Evolutionary conservation across 2,797 vertebrate species (phyloP).

Genomic region (Myiotriccus ornatus): DNA sequence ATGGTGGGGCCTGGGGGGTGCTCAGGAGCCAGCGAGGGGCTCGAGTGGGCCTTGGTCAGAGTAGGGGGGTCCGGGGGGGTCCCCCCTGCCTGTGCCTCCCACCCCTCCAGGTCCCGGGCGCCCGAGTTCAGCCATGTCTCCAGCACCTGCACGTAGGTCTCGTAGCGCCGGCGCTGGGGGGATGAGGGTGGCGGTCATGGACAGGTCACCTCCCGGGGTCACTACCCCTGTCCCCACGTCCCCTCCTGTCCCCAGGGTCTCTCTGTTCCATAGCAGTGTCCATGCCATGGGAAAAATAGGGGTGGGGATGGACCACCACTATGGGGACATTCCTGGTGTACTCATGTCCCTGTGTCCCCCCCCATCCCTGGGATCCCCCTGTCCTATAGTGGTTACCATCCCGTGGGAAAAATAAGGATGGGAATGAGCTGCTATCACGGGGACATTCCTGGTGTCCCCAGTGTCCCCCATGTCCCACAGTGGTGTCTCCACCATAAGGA

Average conservation of each 20-base stretch:
- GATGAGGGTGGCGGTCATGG: background rate
- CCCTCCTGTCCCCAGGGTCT: background rate
- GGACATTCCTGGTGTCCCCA: background rate
- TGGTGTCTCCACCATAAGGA: background rate
- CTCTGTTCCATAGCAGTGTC: background rate
- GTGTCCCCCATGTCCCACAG: background rate
- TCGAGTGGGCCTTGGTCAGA: slow-evolving; percentile 88
- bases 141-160: slow-evolving; percentile 82
- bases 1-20: slow-evolving; percentile 20
- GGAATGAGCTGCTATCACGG: background rate
- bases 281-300: background rate
- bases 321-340: background rate
- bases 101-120: slow-evolving; percentile 65
- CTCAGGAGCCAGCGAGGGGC: slow-evolving; percentile 86
- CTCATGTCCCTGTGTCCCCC: background rate
- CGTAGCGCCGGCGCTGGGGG: slow-evolving; percentile 74
- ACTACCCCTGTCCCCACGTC: background rate
- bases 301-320: background rate
- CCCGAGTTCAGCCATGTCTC: slow-evolving; percentile 72
- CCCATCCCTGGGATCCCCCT: background rate
- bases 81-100: slow-evolving; percentile 74
- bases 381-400: background rate
- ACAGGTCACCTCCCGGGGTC: background rate
- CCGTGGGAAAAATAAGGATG: background rate
- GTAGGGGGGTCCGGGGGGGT: slow-evolving; percentile 8